These are phyloP conservation scores for Melipona quadrifasciata DNA, from an alignment of 1,140 invertebrate species.

Conservation along the genomic window DNA sequence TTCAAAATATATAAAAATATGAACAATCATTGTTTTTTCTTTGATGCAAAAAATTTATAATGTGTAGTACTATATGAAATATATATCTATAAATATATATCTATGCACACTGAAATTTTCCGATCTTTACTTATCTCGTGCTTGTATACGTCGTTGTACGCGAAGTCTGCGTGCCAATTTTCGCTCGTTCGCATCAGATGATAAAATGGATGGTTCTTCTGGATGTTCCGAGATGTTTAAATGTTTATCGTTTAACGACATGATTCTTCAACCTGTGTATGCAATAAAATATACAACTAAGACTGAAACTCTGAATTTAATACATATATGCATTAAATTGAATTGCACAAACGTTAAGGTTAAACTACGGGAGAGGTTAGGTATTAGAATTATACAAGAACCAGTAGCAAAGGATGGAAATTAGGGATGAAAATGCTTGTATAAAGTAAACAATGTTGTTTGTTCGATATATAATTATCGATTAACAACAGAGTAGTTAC, in stretches of 20 bases:
- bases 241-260: slow-evolving; percentile 23
- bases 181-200: slow-evolving; percentile 83
- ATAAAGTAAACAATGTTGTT: slow-evolving; percentile 27
- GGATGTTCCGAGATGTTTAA: slow-evolving; percentile 5
- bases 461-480: slow-evolving; percentile 23
- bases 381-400: not conserved
- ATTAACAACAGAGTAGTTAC: too few relatives aligned
- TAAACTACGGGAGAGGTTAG: not conserved
- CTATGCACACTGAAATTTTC: not conserved
- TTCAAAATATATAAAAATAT: not conserved
- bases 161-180: slow-evolving; percentile 84
- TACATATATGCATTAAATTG: not conserved
- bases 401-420: not conserved
- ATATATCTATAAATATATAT: slow-evolving; percentile 3
- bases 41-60: not conserved
- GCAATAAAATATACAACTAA: not conserved
- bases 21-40: not conserved
- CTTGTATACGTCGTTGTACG: slow-evolving; percentile 84
- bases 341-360: too few relatives aligned
- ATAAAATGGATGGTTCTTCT: slow-evolving; percentile 82
- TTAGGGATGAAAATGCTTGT: not conserved
- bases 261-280: not conserved
- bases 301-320: not conserved
- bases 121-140: slow-evolving; percentile 82
- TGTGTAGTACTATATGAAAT: not conserved